phyloP scores from a whole-genome alignment of 2,888 invertebrate species.

The Lordiphosa fenestrarum region DNA sequence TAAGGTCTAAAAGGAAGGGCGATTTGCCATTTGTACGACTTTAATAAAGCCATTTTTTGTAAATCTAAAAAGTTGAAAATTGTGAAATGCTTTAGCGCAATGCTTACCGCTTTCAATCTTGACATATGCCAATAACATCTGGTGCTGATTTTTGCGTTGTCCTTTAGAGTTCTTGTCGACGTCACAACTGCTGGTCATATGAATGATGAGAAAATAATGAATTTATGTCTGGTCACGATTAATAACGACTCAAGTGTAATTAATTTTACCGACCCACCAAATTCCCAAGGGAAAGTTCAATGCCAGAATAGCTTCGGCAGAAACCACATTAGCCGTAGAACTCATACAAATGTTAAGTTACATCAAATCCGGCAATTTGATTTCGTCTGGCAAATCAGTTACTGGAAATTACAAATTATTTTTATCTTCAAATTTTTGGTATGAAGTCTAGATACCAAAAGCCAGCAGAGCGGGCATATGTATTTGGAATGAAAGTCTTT shows the following conservation, averaged over 20 bases:
- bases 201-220: constrained; percentile 37
- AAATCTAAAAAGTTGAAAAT: constrained; percentile 17
- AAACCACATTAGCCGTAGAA: constrained; percentile 11
- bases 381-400: constrained; percentile 15
- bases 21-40: constrained; percentile 41
- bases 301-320: constrained; percentile 24
- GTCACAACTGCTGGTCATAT: constrained; percentile 45
- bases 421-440: too few relatives aligned
- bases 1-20: constrained; percentile 61
- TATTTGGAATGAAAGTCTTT: too few relatives aligned
- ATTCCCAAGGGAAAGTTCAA: constrained; percentile 7
- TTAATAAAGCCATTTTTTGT: constrained; percentile 66
- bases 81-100: background rate
- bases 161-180: constrained; percentile 13
- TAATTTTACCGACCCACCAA: constrained; percentile 41
- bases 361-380: constrained; percentile 37
- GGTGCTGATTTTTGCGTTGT: constrained; percentile 15
- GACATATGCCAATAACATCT: too few relatives aligned
- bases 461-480: too few relatives aligned
- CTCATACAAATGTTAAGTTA: constrained; percentile 22
- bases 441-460: too few relatives aligned
- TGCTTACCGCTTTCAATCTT: background rate
- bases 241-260: constrained; percentile 29
- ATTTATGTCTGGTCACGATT: constrained; percentile 68
- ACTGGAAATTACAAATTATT: background rate